phyloP scores from a whole-genome alignment of 2,113 vertebrate genomes.

The Myanophis thanlyinensis region DNA sequence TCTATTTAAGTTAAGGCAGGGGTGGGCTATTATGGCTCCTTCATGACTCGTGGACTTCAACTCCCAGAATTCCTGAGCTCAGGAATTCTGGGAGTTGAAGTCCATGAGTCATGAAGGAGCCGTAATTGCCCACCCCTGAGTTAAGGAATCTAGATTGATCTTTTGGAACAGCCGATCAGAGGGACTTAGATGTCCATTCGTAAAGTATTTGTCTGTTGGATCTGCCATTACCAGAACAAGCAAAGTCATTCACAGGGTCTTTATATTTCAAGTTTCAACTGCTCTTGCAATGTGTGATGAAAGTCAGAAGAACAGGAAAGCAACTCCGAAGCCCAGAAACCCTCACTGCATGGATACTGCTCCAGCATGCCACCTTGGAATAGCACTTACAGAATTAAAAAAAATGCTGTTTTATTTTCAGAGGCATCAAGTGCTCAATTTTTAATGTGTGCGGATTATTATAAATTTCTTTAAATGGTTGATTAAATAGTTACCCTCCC shows the following conservation, averaged over 20 bases:
- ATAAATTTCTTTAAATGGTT: not conserved
- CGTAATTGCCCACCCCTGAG: too few relatives aligned
- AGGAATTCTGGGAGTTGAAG: too few relatives aligned
- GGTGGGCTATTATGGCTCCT: too few relatives aligned
- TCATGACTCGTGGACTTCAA: too few relatives aligned
- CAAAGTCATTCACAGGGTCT: constrained; percentile 25
- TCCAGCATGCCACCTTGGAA: constrained; percentile 28
- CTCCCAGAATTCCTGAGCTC: too few relatives aligned
- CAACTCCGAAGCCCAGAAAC: not conserved
- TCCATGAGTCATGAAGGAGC: too few relatives aligned
- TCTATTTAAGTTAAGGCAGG: constrained; percentile 48
- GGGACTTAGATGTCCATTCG: constrained; percentile 24
- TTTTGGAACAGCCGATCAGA: not conserved
- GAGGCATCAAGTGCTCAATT: not conserved
- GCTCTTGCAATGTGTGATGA: constrained; percentile 10
- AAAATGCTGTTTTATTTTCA: constrained; percentile 17
- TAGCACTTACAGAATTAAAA: not conserved
- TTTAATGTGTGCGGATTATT: not conserved
- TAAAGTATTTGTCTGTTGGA: constrained; percentile 30
- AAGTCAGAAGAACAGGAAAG: constrained; percentile 26
- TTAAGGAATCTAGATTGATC: constrained; percentile 35
- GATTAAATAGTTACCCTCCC: not conserved
- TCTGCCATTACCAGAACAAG: not conserved
- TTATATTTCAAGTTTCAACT: constrained; percentile 15
- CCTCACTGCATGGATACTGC: not conserved